Percentiles rank a stretch among this genome's conserved stretches.
phyloP scores from a whole-genome alignment of 2,888 invertebrate species.

The Bellardia pandia region DNA sequence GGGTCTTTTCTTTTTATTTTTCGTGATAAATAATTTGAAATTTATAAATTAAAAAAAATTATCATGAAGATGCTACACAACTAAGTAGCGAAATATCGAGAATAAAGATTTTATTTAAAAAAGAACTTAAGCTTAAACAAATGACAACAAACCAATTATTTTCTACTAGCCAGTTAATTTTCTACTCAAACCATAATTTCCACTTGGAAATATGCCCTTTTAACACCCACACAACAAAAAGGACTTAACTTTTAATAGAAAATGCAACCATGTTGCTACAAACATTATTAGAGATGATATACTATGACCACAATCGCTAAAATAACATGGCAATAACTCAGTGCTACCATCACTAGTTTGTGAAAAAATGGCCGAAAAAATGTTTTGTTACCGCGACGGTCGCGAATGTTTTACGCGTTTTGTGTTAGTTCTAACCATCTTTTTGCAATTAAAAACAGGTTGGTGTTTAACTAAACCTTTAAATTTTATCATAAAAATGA shows the following conservation, averaged over 20 bases:
- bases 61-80: too few species aligned
- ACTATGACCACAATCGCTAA: neutral
- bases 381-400: conserved; percentile 77
- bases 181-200: neutral
- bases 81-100: too few species aligned
- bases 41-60: too few species aligned
- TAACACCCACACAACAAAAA: neutral
- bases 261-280: conserved; percentile 22
- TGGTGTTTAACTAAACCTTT: conserved; percentile 65
- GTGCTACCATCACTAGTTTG: conserved; percentile 63
- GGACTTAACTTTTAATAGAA: neutral
- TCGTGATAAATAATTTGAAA: too few species aligned
- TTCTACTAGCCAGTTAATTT: neutral
- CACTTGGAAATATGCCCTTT: neutral
- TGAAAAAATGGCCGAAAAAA: conserved; percentile 77
- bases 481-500: neutral
- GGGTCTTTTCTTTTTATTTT: too few species aligned
- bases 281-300: conserved; percentile 21
- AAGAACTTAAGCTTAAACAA: too few species aligned
- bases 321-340: conserved; percentile 2
- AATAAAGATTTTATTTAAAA: too few species aligned
- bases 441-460: conserved; percentile 77
- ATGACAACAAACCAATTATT: too few species aligned
- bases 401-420: conserved; percentile 78
- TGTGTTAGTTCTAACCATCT: conserved; percentile 76